Evolutionary conservation across 2,113 vertebrate genomes (phyloP), one percentile per base, ranked within the genome.

Genomic region (Oncorhynchus tshawytscha): DNA sequence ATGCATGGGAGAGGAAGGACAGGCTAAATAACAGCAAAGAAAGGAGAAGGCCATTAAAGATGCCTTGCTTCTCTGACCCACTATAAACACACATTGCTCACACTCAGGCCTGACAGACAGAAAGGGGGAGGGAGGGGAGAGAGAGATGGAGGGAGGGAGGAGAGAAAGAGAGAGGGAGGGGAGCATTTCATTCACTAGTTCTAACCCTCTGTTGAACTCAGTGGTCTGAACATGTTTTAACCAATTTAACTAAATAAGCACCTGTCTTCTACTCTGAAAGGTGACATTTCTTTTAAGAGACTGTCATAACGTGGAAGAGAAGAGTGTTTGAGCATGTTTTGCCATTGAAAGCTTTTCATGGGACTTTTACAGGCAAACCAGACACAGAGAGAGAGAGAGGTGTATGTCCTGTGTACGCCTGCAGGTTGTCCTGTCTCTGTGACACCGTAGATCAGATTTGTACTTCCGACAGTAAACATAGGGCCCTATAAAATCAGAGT

Each of bases 31-130:
- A 67, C 59, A 67, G 39, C 78, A 71, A 81, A 85, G 77, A 87
- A 87, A 86, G 77, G 74, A 86, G 74, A 86, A 82, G 73, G 25
- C 79, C 48, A 82, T 88, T 85, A 81, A 66, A 72, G 22, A 77
- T 65, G 67, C 67, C 27, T 74, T 65, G 31, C 78, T 76, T 80
- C 78, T 82, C 81, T 74, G 54, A 78, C 78, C 78, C 72, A 51
- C 75, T 64, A 51, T 84, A 83, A 87, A 86, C 74, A 88, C 79
- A 77, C 76, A 86, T 83, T 68, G 70, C 51, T 78, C 83, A 77
- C 74, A 78, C 67, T 79, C 54, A 70, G 51, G 29, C 51, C n/a
- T n/a, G 71, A 22, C 59, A 64, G 34, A 62, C 20, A 27, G 60
- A 64, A 20, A 54, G 66, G 70, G 73, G n/a, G 65, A 67, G 64